Conservation (phyloP, 2,113 vertebrate species). For the Oncorhynchus keta region DNA sequence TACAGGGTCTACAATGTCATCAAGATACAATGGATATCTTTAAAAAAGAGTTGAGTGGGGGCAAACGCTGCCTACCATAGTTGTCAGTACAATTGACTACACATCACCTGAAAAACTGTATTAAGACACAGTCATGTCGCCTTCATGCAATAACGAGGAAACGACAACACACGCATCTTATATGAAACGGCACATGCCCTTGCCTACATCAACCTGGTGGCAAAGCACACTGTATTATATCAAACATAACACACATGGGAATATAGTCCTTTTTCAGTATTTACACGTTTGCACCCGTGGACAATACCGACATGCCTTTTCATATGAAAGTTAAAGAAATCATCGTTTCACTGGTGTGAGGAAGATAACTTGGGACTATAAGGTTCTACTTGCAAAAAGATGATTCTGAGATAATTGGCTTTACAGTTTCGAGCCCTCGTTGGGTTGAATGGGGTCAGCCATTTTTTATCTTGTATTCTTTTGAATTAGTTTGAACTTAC, state of each 20-base stretch:
- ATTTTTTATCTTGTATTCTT: no score
- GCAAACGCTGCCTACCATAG: slow-evolving; percentile 88
- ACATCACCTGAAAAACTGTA: slow-evolving; percentile 88
- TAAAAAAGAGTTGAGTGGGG: slow-evolving; percentile 74
- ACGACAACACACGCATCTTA: slow-evolving; percentile 84
- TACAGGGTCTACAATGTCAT: slow-evolving; percentile 77
- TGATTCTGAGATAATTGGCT: no score
- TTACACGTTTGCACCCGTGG: slow-evolving; percentile 74
- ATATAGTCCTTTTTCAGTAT: slow-evolving; percentile 74
- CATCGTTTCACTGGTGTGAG: slow-evolving; percentile 39
- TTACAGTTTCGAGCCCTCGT: no score
- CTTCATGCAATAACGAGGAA: slow-evolving; percentile 96
- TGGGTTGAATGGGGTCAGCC: no score
- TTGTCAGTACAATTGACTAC: slow-evolving; percentile 93
- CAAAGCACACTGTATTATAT: slow-evolving; percentile 69
- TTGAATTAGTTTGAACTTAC: no score
- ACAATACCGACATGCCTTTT: slow-evolving; percentile 77
- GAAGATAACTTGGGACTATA: not conserved
- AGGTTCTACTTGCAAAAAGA: no score
- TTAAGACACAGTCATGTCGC: slow-evolving; percentile 81
- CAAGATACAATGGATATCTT: slow-evolving; percentile 73
- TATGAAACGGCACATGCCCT: slow-evolving; percentile 63
- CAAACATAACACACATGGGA: slow-evolving; percentile 78
- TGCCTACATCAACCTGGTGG: slow-evolving; percentile 59
- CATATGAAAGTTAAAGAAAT: slow-evolving; percentile 60